phyloP scores from a whole-genome alignment of 1,140 invertebrate species.

The Drusus annulatus region DNA sequence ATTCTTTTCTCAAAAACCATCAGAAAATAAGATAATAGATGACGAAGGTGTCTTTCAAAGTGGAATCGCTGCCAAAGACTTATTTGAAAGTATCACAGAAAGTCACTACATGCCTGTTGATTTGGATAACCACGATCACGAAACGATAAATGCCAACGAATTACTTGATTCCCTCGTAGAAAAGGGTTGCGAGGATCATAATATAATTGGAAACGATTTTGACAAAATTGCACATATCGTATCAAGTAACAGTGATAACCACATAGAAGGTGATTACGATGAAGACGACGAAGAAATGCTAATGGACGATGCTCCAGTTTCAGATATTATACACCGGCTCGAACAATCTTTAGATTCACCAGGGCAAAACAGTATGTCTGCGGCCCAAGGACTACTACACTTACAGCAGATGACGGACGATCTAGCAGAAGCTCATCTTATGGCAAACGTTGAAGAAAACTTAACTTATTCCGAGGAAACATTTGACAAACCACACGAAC shows the following conservation, averaged over 20 bases:
- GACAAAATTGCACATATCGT: conserved; percentile 68
- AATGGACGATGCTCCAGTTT: conserved; percentile 68
- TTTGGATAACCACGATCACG: conserved; percentile 70
- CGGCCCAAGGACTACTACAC: conserved; percentile 66
- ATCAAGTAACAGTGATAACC: conserved; percentile 60
- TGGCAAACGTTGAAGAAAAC: not conserved
- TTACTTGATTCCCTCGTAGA: conserved; percentile 74
- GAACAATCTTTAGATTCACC: conserved; percentile 72
- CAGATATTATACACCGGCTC: conserved; percentile 73
- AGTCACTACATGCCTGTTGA: conserved; percentile 68
- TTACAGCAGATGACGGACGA: conserved; percentile 71
- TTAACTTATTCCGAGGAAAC: conserved; percentile 20
- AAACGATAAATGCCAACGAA: conserved; percentile 66
- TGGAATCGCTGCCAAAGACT: conserved; percentile 66
- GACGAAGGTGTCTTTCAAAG: conserved; percentile 62
- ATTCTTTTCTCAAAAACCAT: conserved; percentile 65
- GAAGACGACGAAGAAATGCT: conserved; percentile 75
- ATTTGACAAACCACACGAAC: conserved; percentile 45
- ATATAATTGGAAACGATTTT: conserved; percentile 68
- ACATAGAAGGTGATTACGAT: conserved; percentile 67
- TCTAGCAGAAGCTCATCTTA: conserved; percentile 60
- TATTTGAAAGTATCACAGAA: conserved; percentile 70
- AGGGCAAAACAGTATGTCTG: conserved; percentile 66
- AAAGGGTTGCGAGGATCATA: conserved; percentile 74
- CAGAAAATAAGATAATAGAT: conserved; percentile 44